A percentile compares a stretch with the other conserved stretches of the same genome.
Evolutionary conservation across 2,113 vertebrate species (phyloP).

Genomic region (Ctenomys sociabilis): DNA sequence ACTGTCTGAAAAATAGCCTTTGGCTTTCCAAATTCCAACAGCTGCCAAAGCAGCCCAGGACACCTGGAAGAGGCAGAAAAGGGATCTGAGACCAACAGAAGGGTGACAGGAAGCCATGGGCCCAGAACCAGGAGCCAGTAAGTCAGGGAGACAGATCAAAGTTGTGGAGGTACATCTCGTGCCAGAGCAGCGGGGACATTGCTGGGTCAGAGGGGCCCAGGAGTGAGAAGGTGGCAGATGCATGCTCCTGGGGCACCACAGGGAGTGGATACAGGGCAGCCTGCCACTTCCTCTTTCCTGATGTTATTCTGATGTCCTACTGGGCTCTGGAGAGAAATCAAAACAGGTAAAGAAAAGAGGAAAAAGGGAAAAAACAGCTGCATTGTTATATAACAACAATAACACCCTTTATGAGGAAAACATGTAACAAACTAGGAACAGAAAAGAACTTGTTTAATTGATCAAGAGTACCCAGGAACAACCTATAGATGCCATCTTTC

Average conservation of each 20-base stretch:
- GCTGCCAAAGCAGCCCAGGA: conserved; percentile 69
- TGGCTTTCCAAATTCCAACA: conserved; percentile 66
- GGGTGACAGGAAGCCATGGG: conserved; percentile 79
- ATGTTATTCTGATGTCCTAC: conserved; percentile 76
- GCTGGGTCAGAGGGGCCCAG: neutral
- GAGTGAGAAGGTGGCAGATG: neutral
- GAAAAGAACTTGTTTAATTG: neutral
- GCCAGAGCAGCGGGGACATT: conserved; percentile 5
- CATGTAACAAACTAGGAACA: conserved; percentile 5
- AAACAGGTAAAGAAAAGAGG: conserved; percentile 7
- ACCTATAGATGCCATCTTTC: neutral
- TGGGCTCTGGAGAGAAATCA: conserved; percentile 78
- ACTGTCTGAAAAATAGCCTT: conserved; percentile 70
- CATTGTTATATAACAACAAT: conserved; percentile 45
- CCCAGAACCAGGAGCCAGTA: conserved; percentile 68
- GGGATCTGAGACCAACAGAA: conserved; percentile 76
- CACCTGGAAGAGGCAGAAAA: conserved; percentile 83
- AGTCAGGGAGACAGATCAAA: conserved; percentile 70
- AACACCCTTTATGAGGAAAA: conserved; percentile 25
- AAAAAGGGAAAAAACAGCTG: conserved; percentile 21
- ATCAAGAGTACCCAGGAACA: neutral
- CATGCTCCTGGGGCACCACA: neutral
- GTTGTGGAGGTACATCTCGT: neutral
- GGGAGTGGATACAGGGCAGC: conserved; percentile 77
- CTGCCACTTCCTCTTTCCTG: conserved; percentile 85